A percentile compares a stretch with the other conserved stretches of the same genome.
Conservation (phyloP, 1,140 invertebrate species). For the Oryzaephilus surinamensis region DNA sequence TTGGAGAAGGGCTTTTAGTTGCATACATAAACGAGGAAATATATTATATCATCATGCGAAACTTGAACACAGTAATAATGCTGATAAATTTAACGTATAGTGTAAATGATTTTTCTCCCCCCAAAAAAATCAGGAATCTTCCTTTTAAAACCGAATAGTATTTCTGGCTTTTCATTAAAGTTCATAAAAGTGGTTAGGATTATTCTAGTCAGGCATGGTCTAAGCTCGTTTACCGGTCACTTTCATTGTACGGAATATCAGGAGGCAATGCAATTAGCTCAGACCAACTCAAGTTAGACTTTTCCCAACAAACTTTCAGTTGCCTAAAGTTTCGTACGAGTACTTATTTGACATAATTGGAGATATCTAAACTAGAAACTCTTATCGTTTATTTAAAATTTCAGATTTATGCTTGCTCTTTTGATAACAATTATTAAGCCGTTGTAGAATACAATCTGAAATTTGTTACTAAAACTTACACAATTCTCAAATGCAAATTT, state of each 20-base stretch:
- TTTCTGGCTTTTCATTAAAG: too few species aligned
- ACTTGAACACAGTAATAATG: too few species aligned
- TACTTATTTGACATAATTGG: constrained; percentile 21
- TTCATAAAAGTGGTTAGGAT: constrained; percentile 6
- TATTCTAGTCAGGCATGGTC: constrained; percentile 14
- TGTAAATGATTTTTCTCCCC: too few species aligned
- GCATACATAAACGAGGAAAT: too few species aligned
- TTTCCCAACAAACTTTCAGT: constrained; percentile 15
- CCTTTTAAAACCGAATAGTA: too few species aligned
- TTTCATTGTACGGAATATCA: constrained; percentile 19
- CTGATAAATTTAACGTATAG: too few species aligned
- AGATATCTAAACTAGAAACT: constrained; percentile 16
- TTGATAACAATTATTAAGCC: constrained; percentile 14
- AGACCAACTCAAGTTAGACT: constrained; percentile 12
- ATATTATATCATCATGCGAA: too few species aligned
- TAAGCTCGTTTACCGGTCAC: constrained; percentile 11
- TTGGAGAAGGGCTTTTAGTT: too few species aligned
- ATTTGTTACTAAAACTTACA: too few species aligned
- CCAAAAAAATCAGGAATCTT: too few species aligned
- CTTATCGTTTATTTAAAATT: constrained; percentile 19
- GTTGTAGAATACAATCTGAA: constrained; percentile 3
- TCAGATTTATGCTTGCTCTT: constrained; percentile 12
- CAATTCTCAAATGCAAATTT: too few species aligned
- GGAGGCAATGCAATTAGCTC: constrained; percentile 18
- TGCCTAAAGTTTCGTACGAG: constrained; percentile 8